Percentiles rank a stretch among this genome's conserved stretches.
Conservation (phyloP, 2,888 invertebrate genomes). For the Gibbula magus region DNA sequence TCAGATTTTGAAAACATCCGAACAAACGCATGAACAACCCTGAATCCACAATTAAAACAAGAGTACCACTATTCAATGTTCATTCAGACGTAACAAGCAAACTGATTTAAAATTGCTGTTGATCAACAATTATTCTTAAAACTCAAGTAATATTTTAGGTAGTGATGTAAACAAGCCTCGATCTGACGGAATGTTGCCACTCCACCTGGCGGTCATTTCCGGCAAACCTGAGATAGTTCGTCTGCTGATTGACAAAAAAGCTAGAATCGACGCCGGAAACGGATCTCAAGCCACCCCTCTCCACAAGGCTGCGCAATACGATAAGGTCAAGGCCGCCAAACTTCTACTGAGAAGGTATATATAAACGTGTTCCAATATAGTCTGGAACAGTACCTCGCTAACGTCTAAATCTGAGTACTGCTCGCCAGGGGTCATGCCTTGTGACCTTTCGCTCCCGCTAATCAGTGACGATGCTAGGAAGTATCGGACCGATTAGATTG, state of each 20-base stretch:
- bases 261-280: constrained; percentile 71
- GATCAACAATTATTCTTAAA: background rate
- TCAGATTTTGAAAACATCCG: too few relatives aligned
- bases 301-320: constrained; percentile 70
- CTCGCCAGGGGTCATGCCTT: too few relatives aligned
- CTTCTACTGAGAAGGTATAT: constrained; percentile 59
- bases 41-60: too few relatives aligned
- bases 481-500: too few relatives aligned
- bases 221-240: constrained; percentile 56
- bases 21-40: too few relatives aligned
- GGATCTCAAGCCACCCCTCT: constrained; percentile 70
- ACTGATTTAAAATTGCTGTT: background rate
- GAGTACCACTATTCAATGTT: too few relatives aligned
- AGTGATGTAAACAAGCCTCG: constrained; percentile 84
- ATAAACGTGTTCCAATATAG: background rate
- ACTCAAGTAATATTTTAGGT: constrained; percentile 41
- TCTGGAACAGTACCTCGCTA: too few relatives aligned
- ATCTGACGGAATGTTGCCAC: constrained; percentile 84
- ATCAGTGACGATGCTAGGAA: too few relatives aligned
- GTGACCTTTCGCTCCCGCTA: too few relatives aligned
- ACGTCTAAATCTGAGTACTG: too few relatives aligned
- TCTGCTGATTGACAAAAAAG: constrained; percentile 64
- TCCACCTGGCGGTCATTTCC: constrained; percentile 83
- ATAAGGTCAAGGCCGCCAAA: constrained; percentile 66
- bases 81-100: too few relatives aligned